Percentiles rank a stretch among this genome's conserved stretches.
Evolutionary conservation across 2,113 vertebrate species (phyloP).

Genomic region (Paedocypris sp.): DNA sequence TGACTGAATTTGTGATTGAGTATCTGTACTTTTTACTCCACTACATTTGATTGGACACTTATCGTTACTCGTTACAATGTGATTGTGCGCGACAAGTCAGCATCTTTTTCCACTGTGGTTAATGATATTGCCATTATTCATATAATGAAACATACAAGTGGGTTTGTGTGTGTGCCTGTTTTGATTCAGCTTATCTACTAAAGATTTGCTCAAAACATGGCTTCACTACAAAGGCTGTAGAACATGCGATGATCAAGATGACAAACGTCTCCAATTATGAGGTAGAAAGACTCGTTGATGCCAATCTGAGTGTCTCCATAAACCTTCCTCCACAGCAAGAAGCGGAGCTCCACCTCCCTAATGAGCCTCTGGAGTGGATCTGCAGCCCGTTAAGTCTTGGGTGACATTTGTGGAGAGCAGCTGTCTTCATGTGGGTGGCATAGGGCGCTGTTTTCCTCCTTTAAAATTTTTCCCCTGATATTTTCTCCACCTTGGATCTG

Average conservation of each 20-base stretch:
- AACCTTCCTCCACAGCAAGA: neutral
- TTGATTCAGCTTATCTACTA: no score
- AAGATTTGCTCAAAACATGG: no score
- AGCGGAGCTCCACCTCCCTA: conserved; percentile 8
- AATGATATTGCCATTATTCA: no score
- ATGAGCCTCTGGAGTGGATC: conserved; percentile 2
- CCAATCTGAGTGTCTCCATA: neutral
- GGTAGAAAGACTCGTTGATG: neutral
- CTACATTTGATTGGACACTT: no score
- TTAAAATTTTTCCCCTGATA: neutral
- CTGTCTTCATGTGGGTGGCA: neutral
- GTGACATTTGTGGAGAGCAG: conserved; percentile 6
- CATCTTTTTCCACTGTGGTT: no score
- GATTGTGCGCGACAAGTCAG: no score
- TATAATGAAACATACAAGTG: no score
- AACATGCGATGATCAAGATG: neutral
- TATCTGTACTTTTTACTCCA: no score
- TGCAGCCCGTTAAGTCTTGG: conserved; percentile 1
- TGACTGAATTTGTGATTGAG: no score
- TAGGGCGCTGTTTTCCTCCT: neutral
- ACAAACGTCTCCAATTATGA: neutral
- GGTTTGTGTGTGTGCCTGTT: no score
- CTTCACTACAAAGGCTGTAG: neutral
- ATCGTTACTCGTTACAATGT: no score
- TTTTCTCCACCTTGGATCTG: conserved; percentile 14